A percentile compares a stretch with the other conserved stretches of the same genome.
Conservation (phyloP, 1,140 invertebrate genomes). For the Potamilus streckersoni region DNA sequence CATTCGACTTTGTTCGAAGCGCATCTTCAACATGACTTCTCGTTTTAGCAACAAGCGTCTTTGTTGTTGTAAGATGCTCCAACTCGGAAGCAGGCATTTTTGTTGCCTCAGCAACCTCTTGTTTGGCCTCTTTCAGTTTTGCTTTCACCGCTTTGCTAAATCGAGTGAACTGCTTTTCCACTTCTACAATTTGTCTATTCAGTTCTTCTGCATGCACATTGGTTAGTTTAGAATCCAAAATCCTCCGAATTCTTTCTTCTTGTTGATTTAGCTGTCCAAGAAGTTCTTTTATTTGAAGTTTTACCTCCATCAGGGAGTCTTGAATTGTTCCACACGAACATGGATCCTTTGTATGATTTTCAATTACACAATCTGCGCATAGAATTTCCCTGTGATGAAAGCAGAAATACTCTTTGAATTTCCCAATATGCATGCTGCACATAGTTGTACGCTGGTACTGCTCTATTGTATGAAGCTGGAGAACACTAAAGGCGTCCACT, state of each 20-base stretch:
- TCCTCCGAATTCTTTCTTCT: constrained; percentile 24
- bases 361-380: constrained; percentile 31
- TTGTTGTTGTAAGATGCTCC: constrained; percentile 13
- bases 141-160: constrained; percentile 29
- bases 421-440: constrained; percentile 25
- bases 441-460: constrained; percentile 23
- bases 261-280: constrained; percentile 23
- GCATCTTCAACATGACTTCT: constrained; percentile 24
- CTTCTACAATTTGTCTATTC: constrained; percentile 16
- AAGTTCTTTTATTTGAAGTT: constrained; percentile 30
- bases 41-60: constrained; percentile 19
- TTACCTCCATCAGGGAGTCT: constrained; percentile 30
- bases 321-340: constrained; percentile 30
- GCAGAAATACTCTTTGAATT: constrained; percentile 34
- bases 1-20: constrained; percentile 24
- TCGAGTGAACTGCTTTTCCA: constrained; percentile 21
- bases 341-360: constrained; percentile 18
- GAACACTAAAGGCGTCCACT: constrained; percentile 29
- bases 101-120: constrained; percentile 19
- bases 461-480: constrained; percentile 26
- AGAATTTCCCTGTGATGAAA: constrained; percentile 29
- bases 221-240: constrained; percentile 21
- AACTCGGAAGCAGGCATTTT: constrained; percentile 22
- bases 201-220: constrained; percentile 23
- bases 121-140: constrained; percentile 26